phyloP scores from a whole-genome alignment of 2,888 invertebrate genomes.

The Hirtodrosophila confusa region DNA sequence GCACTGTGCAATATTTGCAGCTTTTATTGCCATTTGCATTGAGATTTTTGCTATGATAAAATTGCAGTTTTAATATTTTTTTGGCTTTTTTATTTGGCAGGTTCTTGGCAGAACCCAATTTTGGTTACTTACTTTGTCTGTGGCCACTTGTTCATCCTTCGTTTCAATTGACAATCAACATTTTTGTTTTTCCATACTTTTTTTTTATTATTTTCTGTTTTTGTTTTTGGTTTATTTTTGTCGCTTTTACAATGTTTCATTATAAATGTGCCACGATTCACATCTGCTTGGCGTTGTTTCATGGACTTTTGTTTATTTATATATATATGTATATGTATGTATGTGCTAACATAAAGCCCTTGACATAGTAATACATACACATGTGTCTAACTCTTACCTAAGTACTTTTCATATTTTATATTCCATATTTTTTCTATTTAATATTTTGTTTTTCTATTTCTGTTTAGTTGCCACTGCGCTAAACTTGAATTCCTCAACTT shows the following conservation, averaged over 20 bases:
- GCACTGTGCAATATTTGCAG: neutral
- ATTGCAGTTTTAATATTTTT: too few relatives aligned
- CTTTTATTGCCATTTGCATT: constrained; percentile 13
- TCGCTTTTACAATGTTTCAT: constrained; percentile 65
- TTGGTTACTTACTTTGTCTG: constrained; percentile 16
- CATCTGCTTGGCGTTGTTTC: constrained; percentile 31
- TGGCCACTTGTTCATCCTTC: neutral
- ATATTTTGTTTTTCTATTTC: constrained; percentile 30
- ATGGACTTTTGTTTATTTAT: constrained; percentile 42
- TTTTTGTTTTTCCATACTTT: constrained; percentile 45
- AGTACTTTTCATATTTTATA: constrained; percentile 38
- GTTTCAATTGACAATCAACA: constrained; percentile 9
- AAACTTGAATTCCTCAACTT: constrained; percentile 53
- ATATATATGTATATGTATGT: constrained; percentile 11
- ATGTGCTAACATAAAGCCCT: constrained; percentile 67
- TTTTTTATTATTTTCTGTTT: constrained; percentile 37
- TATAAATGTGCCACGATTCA: constrained; percentile 59
- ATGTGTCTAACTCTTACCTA: constrained; percentile 34
- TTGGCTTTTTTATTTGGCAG: too few relatives aligned
- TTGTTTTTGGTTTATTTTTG: constrained; percentile 30
- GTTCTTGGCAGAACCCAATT: neutral
- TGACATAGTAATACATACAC: constrained; percentile 58
- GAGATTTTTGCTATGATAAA: neutral
- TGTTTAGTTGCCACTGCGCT: constrained; percentile 40
- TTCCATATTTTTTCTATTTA: constrained; percentile 25